phyloP scores from a whole-genome alignment of 2,888 invertebrate genomes.

The Cremastinae sp. region DNA sequence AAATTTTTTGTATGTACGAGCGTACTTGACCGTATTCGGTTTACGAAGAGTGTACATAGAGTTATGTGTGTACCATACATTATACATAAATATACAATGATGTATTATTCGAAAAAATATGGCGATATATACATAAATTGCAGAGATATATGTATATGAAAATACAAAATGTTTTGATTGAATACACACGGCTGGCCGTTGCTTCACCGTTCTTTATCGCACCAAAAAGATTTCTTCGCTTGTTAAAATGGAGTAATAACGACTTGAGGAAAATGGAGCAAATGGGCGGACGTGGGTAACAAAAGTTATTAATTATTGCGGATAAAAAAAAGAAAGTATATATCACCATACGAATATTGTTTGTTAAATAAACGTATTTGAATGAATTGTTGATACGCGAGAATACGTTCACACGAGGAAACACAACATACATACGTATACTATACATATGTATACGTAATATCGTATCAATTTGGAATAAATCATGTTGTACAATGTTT shows the following conservation, averaged over 20 bases:
- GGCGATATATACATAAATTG: background rate
- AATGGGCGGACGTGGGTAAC: constrained; percentile 20
- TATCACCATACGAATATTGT: constrained; percentile 16
- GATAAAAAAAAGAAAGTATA: constrained; percentile 23
- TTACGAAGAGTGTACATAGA: constrained; percentile 37
- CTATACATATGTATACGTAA: background rate
- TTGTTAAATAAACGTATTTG: constrained; percentile 40
- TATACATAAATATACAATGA: background rate
- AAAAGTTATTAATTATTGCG: constrained; percentile 13
- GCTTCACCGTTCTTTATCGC: constrained; percentile 37
- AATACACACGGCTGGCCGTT: constrained; percentile 53
- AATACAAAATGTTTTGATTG: constrained; percentile 6
- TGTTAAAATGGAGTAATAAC: background rate
- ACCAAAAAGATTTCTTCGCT: constrained; percentile 14
- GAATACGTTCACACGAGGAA: background rate
- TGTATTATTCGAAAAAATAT: constrained; percentile 11
- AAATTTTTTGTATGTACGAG: constrained; percentile 37
- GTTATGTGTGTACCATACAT: constrained; percentile 27
- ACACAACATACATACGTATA: too few species aligned
- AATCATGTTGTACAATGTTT: constrained; percentile 44
- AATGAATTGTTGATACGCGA: constrained; percentile 51
- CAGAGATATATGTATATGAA: constrained; percentile 4
- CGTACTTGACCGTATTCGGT: constrained; percentile 29
- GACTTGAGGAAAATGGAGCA: background rate
- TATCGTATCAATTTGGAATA: constrained; percentile 50